Conservation (phyloP, 2,113 vertebrate species). For the Cettia cetti region DNA sequence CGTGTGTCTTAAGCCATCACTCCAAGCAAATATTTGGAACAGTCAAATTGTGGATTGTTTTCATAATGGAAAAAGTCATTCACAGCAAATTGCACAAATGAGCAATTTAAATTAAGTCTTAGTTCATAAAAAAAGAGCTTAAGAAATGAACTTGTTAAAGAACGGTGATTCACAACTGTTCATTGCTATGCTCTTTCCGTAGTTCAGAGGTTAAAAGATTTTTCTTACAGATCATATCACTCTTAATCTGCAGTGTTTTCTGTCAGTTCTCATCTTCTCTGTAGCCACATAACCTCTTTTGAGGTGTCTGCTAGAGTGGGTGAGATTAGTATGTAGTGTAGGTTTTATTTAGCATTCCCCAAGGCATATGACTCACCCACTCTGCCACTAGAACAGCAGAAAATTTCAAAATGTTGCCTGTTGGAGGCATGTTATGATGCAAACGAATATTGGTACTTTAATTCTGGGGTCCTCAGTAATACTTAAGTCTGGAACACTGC, state of each 20-base stretch:
- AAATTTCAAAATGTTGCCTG: background rate
- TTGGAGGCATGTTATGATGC: background rate
- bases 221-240: background rate
- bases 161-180: background rate
- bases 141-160: background rate
- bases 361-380: background rate
- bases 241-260: slow-evolving; percentile 6
- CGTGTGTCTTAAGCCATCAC: background rate
- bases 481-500: background rate
- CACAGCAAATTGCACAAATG: background rate
- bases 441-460: background rate
- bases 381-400: background rate
- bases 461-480: background rate
- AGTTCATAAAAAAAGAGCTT: background rate
- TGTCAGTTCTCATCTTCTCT: background rate
- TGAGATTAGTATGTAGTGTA: background rate
- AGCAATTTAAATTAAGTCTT: background rate
- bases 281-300: background rate
- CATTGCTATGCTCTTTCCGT: background rate
- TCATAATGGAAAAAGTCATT: background rate
- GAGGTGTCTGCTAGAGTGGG: slow-evolving; percentile 17
- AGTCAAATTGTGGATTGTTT: background rate
- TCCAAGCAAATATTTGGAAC: background rate
- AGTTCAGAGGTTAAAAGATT: background rate
- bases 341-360: slow-evolving; percentile 39